Base-by-base conservation (phyloP, 2,797 vertebrate genomes). In the Hippopotamyrus pictus region DNA sequence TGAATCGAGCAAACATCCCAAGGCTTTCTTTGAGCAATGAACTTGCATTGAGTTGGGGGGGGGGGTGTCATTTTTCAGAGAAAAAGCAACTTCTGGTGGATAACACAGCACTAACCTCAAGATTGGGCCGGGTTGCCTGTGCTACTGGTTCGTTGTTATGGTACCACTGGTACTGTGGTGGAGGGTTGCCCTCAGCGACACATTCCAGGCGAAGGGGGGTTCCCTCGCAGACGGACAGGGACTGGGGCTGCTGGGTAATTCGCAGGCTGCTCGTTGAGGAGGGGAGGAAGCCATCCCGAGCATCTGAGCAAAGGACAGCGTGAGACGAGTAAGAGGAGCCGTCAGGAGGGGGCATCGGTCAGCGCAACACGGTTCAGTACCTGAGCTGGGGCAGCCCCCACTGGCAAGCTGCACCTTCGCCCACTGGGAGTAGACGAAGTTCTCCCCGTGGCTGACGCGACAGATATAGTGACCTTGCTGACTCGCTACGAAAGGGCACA, bases 141-240 rank as follows among this genome's bases (percentile, higher is more conserved):
- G 93, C 91, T 91, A 97, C 2, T 0, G 91, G 93, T 5, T 88
- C 53, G 41, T 3, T 91, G 91, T 97, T 96, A 92, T 95, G 94
- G 93, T 96, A 96, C 97, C 97, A 97, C 93, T 97, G 95, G 89
- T 97, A 97, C 93, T 96, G 96, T 4, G 97, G 95, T 0, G 96
- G 96, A 0, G 97, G 97, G 90, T 95, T 96, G 88, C 95, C 96
- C 0, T 95, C 91, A 44, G 95, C 96, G 11, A 86, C 90, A 92
- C 97, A 97, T 91, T 96, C 93, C 90, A 98, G 95, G 0, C 1
- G 0, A 88, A 97, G 91, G 0, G 89, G 86, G 86, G 96, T 95
- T 0, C 97, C 96, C 92, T 97, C 97, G 0, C 96, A 93, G 59
- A 95, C 89, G 0, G 7, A 4, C 85, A 93, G 92, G 9, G 95